A percentile compares a stretch with the other conserved stretches of the same genome.
Conservation (phyloP, 1,140 invertebrate genomes). For the Periplaneta americana region DNA sequence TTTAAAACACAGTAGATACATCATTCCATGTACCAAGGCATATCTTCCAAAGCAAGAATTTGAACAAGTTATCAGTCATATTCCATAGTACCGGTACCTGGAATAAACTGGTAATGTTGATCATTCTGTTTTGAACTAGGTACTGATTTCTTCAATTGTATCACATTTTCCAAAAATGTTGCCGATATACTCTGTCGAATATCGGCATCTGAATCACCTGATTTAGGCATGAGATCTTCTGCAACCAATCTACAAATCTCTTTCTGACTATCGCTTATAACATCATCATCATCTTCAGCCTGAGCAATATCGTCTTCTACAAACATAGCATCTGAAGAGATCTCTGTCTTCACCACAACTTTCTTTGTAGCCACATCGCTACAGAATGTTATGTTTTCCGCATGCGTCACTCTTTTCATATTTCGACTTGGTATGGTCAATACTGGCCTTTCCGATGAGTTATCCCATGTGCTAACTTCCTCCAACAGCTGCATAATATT, state of each 20-base stretch:
- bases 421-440: background rate
- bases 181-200: background rate
- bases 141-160: background rate
- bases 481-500: background rate
- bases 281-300: background rate
- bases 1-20: too few species aligned
- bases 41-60: too few species aligned
- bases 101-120: too few species aligned
- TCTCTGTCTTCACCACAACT: background rate
- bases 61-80: too few species aligned
- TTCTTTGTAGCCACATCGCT: background rate
- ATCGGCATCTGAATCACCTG: background rate
- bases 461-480: background rate
- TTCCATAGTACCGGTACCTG: too few species aligned
- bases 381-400: background rate
- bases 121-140: too few species aligned
- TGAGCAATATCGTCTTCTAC: too few species aligned
- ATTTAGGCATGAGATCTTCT: background rate
- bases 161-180: background rate
- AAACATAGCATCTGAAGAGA: too few species aligned
- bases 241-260: background rate
- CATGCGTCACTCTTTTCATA: background rate
- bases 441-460: background rate
- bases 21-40: too few species aligned
- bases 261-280: background rate